phyloP scores from a whole-genome alignment of 2,888 invertebrate species.

The Agrochola lychnidis region DNA sequence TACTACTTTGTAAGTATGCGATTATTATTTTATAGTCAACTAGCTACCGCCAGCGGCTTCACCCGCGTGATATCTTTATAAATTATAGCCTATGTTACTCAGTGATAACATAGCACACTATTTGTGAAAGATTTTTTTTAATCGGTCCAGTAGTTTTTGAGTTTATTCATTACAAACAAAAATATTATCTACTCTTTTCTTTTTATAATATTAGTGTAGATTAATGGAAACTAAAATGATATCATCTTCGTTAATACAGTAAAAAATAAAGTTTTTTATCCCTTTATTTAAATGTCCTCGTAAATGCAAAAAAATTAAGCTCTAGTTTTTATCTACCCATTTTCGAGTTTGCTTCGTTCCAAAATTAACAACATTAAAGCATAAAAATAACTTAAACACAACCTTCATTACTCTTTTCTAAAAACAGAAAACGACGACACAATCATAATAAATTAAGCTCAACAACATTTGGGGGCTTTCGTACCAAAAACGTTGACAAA shows the following conservation, averaged over 20 bases:
- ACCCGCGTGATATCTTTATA: no score
- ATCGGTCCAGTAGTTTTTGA: no score
- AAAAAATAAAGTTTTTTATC: neutral
- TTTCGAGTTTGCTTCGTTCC: neutral
- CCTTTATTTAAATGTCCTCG: neutral
- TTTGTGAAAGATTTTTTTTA: no score
- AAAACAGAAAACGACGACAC: conserved; percentile 30
- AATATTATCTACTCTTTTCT: no score
- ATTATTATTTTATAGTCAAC: neutral
- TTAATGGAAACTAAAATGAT: neutral
- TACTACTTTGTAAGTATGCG: neutral
- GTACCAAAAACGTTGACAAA: conserved; percentile 36
- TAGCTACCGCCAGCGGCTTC: no score
- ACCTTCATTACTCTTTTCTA: conserved; percentile 32
- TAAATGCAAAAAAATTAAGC: neutral
- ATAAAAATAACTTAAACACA: conserved; percentile 32
- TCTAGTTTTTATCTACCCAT: neutral
- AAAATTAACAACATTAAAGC: conserved; percentile 26
- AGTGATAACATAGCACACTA: no score
- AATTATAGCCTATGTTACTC: no score
- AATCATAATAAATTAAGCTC: conserved; percentile 58
- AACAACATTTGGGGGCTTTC: conserved; percentile 25
- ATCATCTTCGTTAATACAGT: neutral
- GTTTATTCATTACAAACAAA: no score
- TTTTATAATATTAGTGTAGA: no score